phyloP scores from a whole-genome alignment of 2,888 invertebrate species.

The Andricus quercusramuli region DNA sequence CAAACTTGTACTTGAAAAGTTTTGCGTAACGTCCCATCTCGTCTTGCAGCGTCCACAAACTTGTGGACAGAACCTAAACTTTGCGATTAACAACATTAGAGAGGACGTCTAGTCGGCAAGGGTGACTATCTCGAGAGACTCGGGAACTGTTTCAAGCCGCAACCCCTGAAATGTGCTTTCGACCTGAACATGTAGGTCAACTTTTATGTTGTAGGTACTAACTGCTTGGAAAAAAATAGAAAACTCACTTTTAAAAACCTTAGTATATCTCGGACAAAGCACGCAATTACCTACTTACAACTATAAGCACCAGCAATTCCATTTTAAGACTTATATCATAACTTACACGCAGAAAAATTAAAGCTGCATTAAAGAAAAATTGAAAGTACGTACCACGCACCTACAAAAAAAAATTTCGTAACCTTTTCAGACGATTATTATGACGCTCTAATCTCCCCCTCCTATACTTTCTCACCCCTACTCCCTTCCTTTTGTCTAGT shows the following conservation, averaged over 20 bases:
- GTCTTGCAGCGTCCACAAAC: constrained; percentile 31
- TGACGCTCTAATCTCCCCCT: too few relatives aligned
- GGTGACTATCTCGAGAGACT: constrained; percentile 42
- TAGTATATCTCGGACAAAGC: neutral
- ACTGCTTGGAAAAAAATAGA: constrained; percentile 40
- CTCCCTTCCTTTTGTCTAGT: too few relatives aligned
- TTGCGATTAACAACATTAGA: constrained; percentile 50
- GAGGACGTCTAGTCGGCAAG: constrained; percentile 47
- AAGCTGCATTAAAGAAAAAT: too few relatives aligned
- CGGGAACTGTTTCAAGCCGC: constrained; percentile 43
- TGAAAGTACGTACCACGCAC: too few relatives aligned
- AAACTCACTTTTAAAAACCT: neutral
- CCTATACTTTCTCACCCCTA: too few relatives aligned
- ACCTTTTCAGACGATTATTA: too few relatives aligned
- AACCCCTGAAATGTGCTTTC: constrained; percentile 32
- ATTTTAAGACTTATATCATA: too few relatives aligned
- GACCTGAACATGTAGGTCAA: constrained; percentile 36
- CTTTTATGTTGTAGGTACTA: constrained; percentile 10
- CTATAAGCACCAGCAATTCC: too few relatives aligned
- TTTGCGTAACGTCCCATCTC: constrained; percentile 16
- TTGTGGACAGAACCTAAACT: constrained; percentile 42
- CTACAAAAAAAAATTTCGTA: too few relatives aligned
- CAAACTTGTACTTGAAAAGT: constrained; percentile 33
- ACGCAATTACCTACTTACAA: neutral
- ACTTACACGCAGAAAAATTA: too few relatives aligned